Evolutionary conservation across 2,888 invertebrate species (phyloP).

Genomic region (Eurois occulta): DNA sequence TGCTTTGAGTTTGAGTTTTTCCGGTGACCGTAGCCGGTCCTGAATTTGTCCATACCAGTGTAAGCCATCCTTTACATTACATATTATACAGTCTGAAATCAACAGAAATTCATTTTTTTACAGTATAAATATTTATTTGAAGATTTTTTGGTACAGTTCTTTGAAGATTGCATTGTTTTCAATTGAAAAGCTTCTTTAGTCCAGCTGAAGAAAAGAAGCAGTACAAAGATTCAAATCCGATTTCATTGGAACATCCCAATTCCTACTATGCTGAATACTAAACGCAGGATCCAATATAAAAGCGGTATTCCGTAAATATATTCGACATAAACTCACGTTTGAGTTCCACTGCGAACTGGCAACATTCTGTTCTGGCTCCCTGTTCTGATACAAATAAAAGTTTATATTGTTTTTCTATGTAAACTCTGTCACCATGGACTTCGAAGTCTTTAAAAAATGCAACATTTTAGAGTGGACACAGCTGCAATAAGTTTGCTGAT

Average conservation of each 20-base stretch:
- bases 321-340: constrained; percentile 47
- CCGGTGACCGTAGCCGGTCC: too few species aligned
- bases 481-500: not conserved
- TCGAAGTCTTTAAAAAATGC: constrained; percentile 11
- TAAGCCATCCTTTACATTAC: too few species aligned
- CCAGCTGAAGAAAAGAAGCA: not conserved
- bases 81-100: too few species aligned
- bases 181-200: not conserved
- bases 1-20: too few species aligned
- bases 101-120: too few species aligned
- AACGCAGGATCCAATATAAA: constrained; percentile 45
- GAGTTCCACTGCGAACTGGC: constrained; percentile 39
- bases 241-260: constrained; percentile 40
- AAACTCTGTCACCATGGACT: constrained; percentile 7
- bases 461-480: not conserved
- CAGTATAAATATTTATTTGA: too few species aligned
- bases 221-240: constrained; percentile 23
- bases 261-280: constrained; percentile 44
- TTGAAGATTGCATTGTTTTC: too few species aligned
- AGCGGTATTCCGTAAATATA: constrained; percentile 39
- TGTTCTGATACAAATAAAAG: constrained; percentile 42
- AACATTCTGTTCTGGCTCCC: constrained; percentile 27
- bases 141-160: too few species aligned
- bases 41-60: too few species aligned
- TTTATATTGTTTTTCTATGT: constrained; percentile 30